Conservation (phyloP, 35 echinoderm and acorn worm genomes). For the Diadema setosum region DNA sequence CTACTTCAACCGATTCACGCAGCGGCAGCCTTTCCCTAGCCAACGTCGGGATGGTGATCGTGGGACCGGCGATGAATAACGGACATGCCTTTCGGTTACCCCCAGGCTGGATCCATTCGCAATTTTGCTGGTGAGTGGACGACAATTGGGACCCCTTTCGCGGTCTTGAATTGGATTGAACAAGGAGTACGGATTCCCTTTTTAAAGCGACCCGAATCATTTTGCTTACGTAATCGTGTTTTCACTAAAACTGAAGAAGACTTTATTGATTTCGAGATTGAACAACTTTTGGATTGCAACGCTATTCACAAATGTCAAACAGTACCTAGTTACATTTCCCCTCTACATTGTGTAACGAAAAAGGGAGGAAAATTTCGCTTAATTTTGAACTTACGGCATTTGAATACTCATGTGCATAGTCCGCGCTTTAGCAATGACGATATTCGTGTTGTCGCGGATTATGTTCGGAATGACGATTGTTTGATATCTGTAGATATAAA, state of each 20-base stretch:
- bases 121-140: background rate
- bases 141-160: background rate
- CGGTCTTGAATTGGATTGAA: background rate
- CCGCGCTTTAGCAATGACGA: background rate
- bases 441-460: background rate
- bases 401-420: background rate
- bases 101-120: background rate
- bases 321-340: background rate
- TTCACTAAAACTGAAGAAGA: no score
- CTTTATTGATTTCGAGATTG: no score
- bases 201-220: no score
- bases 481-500: conserved; percentile 12
- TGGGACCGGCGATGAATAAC: no score
- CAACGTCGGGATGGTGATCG: background rate
- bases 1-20: background rate
- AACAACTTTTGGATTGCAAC: no score
- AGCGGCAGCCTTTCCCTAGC: background rate
- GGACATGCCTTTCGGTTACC: background rate
- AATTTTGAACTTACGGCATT: background rate
- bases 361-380: background rate
- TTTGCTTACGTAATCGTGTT: no score
- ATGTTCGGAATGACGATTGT: background rate
- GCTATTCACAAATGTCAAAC: no score
- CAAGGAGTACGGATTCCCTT: background rate
- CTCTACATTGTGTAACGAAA: background rate